Evolutionary conservation across 2,113 vertebrate genomes (phyloP).

Genomic region (Lates calcarifer): DNA sequence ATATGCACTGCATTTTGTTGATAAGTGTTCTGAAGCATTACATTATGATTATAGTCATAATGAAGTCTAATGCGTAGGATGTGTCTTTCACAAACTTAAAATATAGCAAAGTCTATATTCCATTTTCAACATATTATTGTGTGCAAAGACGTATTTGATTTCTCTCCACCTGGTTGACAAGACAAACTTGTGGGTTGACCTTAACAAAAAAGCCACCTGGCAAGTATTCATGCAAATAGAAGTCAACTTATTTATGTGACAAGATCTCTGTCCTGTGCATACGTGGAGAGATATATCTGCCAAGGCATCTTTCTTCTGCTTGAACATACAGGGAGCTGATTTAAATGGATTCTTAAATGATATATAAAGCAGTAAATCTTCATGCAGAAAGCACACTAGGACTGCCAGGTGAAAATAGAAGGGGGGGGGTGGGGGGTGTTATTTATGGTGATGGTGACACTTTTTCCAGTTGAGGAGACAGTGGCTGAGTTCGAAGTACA

Average conservation of each 20-base stretch:
- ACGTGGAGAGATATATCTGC: slow-evolving; percentile 38
- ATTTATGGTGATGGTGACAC: slow-evolving; percentile 72
- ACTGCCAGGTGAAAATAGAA: slow-evolving; percentile 57
- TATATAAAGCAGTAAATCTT: slow-evolving; percentile 71
- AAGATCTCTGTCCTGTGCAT: slow-evolving; percentile 28
- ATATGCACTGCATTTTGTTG: no score
- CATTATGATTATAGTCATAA: not conserved
- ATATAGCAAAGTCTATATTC: not conserved
- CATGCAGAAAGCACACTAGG: slow-evolving; percentile 35
- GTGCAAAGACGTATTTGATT: not conserved
- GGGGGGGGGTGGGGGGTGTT: slow-evolving; percentile 33
- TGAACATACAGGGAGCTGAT: slow-evolving; percentile 66
- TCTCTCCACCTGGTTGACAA: not conserved
- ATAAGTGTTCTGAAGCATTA: no score
- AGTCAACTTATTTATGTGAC: slow-evolving; percentile 47
- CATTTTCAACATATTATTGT: not conserved
- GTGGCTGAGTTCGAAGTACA: slow-evolving; percentile 49
- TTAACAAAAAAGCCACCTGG: slow-evolving; percentile 30
- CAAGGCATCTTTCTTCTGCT: slow-evolving; percentile 40
- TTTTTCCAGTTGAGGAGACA: slow-evolving; percentile 63
- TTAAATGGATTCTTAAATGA: slow-evolving; percentile 75
- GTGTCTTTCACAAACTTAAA: not conserved
- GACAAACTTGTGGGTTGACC: not conserved
- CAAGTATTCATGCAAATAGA: slow-evolving; percentile 23
- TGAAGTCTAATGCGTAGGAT: not conserved